Percentiles rank a stretch among this genome's conserved stretches.
phyloP scores from a whole-genome alignment of 2,797 vertebrate genomes.

The Ateles fusciceps region DNA sequence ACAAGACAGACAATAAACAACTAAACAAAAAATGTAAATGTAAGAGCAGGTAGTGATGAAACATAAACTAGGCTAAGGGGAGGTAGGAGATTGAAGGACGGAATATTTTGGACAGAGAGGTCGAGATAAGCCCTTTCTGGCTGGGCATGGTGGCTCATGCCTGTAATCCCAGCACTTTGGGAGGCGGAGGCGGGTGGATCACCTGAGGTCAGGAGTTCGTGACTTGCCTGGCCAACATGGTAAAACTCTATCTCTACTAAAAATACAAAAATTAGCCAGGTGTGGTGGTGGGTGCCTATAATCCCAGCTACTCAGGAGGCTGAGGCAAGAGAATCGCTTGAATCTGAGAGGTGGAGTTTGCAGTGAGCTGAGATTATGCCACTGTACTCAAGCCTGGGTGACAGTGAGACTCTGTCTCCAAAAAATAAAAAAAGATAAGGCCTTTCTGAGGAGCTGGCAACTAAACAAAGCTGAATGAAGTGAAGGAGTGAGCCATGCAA shows the following conservation, averaged over 20 bases:
- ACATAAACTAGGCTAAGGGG: not conserved
- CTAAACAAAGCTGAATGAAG: not conserved
- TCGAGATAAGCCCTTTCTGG: not conserved
- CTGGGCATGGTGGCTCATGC: not conserved
- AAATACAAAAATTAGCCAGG: not conserved
- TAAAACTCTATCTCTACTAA: not conserved
- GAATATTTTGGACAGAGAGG: not conserved
- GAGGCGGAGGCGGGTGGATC: rapidly evolving
- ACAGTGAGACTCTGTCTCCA: not conserved
- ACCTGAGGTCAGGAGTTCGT: not conserved
- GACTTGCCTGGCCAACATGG: not conserved
- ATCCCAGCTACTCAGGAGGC: not conserved
- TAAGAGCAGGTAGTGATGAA: not conserved
- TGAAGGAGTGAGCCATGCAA: not conserved
- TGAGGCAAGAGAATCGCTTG: not conserved
- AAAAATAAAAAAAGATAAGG: not conserved
- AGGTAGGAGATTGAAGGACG: not conserved
- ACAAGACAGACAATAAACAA: not conserved
- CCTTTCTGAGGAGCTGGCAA: not conserved
- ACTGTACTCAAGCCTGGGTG: not conserved
- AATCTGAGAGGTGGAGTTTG: not conserved
- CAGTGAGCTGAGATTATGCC: not conserved
- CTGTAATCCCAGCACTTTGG: not conserved
- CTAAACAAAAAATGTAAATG: not conserved
- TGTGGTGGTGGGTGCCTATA: not conserved